phyloP scores from a whole-genome alignment of 1,140 invertebrate species.

The Danaus plexippus region DNA sequence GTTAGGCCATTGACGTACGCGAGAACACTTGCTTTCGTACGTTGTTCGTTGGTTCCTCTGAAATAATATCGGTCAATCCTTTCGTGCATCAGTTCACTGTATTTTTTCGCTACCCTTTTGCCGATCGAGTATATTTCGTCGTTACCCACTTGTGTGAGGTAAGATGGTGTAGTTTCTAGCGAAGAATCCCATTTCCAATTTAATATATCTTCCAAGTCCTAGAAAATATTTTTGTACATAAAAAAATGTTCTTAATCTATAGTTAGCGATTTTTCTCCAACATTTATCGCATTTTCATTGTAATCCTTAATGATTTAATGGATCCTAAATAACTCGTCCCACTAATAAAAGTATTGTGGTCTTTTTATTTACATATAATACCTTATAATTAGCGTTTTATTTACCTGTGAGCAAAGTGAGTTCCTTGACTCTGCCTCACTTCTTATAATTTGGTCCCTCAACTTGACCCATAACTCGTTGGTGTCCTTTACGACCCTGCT shows the following conservation, averaged over 20 bases:
- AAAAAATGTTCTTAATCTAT: not conserved
- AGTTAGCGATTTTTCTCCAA: no score
- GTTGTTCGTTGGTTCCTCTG: conserved; percentile 45
- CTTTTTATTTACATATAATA: no score
- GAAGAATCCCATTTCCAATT: conserved; percentile 48
- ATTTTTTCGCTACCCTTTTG: conserved; percentile 32
- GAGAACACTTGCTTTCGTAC: conserved; percentile 47
- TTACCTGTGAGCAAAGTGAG: conserved; percentile 48
- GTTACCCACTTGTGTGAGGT: conserved; percentile 46
- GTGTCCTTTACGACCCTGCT: conserved; percentile 29
- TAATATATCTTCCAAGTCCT: conserved; percentile 49
- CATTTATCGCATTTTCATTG: no score
- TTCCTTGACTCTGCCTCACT: conserved; percentile 32
- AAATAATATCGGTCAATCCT: conserved; percentile 38
- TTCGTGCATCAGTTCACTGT: not conserved
- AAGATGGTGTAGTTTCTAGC: conserved; percentile 34
- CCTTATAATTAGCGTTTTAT: no score
- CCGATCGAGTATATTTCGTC: conserved; percentile 49
- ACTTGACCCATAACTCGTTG: conserved; percentile 26
- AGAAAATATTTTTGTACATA: conserved; percentile 1
- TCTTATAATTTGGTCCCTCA: conserved; percentile 39
- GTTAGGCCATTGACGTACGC: conserved; percentile 45
- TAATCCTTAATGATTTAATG: no score
- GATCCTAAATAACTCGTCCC: no score
- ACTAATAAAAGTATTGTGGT: no score